Percentiles rank a stretch among this genome's conserved stretches.
phyloP scores from a whole-genome alignment of 2,888 invertebrate species.

The Panopea generosa region DNA sequence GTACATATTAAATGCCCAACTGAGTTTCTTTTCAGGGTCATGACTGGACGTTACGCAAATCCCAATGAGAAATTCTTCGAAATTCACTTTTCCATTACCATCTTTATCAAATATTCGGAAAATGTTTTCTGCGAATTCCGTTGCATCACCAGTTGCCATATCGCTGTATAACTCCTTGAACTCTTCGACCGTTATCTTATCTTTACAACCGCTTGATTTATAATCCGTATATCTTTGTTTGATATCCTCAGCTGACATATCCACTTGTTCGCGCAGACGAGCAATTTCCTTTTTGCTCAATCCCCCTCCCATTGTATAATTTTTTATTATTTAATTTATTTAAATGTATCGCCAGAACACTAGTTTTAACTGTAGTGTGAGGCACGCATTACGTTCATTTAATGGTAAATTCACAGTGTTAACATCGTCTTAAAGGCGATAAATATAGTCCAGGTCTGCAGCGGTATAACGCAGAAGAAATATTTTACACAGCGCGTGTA shows the following conservation, averaged over 20 bases:
- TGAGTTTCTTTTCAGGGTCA: constrained; percentile 44
- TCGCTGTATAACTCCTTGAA: constrained; percentile 50
- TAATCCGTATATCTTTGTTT: constrained; percentile 37
- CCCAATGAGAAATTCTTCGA: constrained; percentile 60
- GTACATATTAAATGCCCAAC: constrained; percentile 82
- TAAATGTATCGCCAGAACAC: too few species aligned
- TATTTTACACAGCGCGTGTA: too few species aligned
- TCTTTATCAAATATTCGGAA: constrained; percentile 61
- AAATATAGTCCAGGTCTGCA: too few species aligned
- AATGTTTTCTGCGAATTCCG: constrained; percentile 52
- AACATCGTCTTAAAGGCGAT: too few species aligned
- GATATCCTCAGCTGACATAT: constrained; percentile 34
- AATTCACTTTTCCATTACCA: constrained; percentile 56
- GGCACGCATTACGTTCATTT: too few species aligned
- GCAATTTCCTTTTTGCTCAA: constrained; percentile 9
- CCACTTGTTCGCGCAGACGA: constrained; percentile 8
- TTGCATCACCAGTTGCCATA: constrained; percentile 42
- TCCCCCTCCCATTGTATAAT: constrained; percentile 1
- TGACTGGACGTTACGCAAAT: constrained; percentile 45
- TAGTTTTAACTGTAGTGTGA: too few species aligned
- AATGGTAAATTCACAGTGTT: too few species aligned
- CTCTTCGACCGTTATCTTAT: constrained; percentile 37
- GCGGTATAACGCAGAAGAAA: too few species aligned
- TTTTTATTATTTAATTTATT: too few species aligned
- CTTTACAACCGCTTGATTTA: constrained; percentile 16